phyloP scores from a whole-genome alignment of 2,797 vertebrate species.

The Hapalemur alaotrensis region DNA sequence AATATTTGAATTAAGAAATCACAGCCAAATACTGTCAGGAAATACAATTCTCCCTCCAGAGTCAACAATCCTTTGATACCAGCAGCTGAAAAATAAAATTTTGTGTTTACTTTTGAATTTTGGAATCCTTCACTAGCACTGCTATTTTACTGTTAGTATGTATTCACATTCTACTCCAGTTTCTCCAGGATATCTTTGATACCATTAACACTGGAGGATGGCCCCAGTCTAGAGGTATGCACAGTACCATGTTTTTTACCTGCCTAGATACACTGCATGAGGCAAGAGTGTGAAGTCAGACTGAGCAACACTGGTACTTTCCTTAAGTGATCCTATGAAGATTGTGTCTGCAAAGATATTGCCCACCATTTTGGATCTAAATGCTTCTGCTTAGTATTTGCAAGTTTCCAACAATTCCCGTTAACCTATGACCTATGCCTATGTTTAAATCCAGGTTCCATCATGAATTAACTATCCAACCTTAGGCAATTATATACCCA shows the following conservation, averaged over 20 bases:
- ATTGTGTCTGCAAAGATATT: not conserved
- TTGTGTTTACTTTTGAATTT: not conserved
- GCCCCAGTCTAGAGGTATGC: not conserved
- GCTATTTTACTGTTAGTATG: not conserved
- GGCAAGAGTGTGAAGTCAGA: not conserved
- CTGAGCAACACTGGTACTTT: not conserved
- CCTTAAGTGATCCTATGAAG: not conserved
- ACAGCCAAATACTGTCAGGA: slow-evolving; percentile 5
- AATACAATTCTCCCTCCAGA: not conserved
- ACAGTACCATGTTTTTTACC: not conserved
- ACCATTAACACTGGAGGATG: not conserved
- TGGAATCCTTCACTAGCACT: not conserved
- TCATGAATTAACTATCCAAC: not conserved
- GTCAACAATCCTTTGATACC: not conserved
- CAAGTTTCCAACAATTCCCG: not conserved
- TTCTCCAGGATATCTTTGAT: not conserved
- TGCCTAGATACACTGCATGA: not conserved
- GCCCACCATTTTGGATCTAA: not conserved
- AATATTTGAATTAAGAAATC: not conserved
- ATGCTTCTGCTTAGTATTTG: not conserved
- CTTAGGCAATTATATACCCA: not conserved
- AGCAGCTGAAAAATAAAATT: not conserved
- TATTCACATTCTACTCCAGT: not conserved
- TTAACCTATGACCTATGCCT: not conserved
- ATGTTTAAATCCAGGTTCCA: not conserved